Evolutionary conservation across 2,113 vertebrate genomes (phyloP).

Genomic region (Myocastor coypus): DNA sequence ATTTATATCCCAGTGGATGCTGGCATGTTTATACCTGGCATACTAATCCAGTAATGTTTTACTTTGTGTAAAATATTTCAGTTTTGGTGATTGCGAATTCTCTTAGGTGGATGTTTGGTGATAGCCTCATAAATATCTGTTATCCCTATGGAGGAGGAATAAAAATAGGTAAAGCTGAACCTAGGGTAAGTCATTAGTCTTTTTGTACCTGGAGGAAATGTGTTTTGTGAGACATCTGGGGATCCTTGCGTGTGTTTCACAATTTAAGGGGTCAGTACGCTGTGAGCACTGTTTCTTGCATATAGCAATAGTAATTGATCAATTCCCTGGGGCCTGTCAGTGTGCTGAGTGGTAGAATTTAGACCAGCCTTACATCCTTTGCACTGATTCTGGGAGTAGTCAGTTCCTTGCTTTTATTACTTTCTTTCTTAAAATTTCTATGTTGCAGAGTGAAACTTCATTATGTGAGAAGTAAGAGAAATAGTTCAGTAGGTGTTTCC

Average conservation of each 20-base stretch:
- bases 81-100: not conserved
- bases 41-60: not conserved
- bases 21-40: not conserved
- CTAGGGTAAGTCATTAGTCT: not conserved
- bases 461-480: not conserved
- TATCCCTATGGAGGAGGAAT: not conserved
- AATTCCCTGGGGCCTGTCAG: not conserved
- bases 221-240: not conserved
- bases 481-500: not conserved
- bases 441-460: not conserved
- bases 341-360: not conserved
- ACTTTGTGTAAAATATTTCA: not conserved
- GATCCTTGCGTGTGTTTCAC: not conserved
- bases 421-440: slow-evolving; percentile 1
- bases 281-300: not conserved
- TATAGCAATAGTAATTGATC: not conserved
- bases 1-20: not conserved
- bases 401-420: not conserved
- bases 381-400: not conserved
- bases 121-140: not conserved
- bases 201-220: not conserved
- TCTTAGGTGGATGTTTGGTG: not conserved
- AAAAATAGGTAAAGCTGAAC: not conserved
- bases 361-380: not conserved
- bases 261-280: rapidly evolving